Evolutionary conservation across 2,888 invertebrate genomes (phyloP).

Genomic region (Cataglyphis albicans): DNA sequence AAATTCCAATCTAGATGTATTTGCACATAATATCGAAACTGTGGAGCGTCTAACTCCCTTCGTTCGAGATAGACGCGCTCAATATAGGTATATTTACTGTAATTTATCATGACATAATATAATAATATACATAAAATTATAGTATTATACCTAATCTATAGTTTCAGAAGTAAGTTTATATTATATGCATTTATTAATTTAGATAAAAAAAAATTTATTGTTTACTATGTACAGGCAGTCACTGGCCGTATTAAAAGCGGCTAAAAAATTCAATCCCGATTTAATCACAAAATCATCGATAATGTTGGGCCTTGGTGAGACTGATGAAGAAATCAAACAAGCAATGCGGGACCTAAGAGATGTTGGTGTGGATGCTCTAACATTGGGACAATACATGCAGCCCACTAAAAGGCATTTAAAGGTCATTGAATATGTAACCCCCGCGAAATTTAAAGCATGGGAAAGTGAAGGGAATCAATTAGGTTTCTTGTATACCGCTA

Average conservation of each 20-base stretch:
- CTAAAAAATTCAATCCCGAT: slow-evolving; percentile 92
- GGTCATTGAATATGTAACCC: slow-evolving; percentile 98
- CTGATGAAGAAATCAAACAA: slow-evolving; percentile 94
- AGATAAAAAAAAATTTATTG: neutral
- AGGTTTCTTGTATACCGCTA: slow-evolving; percentile 98
- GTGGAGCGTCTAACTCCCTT: slow-evolving; percentile 96
- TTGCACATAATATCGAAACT: slow-evolving; percentile 99
- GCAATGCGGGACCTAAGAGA: slow-evolving; percentile 94
- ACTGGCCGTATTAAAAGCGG: slow-evolving; percentile 92
- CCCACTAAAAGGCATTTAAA: slow-evolving; percentile 98
- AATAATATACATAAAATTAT: too few species aligned
- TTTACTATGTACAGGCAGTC: slow-evolving; percentile 90
- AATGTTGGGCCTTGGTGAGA: slow-evolving; percentile 98
- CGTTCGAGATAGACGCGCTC: slow-evolving; percentile 97
- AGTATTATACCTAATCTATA: neutral
- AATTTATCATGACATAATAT: slow-evolving; percentile 9
- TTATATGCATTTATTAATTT: slow-evolving; percentile 33
- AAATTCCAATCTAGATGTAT: slow-evolving; percentile 96
- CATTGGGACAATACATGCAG: slow-evolving; percentile 99
- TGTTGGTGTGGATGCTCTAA: slow-evolving; percentile 96
- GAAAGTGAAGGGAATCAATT: slow-evolving; percentile 92
- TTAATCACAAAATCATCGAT: slow-evolving; percentile 98
- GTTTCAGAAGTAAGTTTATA: neutral
- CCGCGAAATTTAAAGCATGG: slow-evolving; percentile 96
- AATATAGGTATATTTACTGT: slow-evolving; percentile 88